Base-by-base conservation (phyloP, 2,797 vertebrate species). In the Gorsachius magnificus region DNA sequence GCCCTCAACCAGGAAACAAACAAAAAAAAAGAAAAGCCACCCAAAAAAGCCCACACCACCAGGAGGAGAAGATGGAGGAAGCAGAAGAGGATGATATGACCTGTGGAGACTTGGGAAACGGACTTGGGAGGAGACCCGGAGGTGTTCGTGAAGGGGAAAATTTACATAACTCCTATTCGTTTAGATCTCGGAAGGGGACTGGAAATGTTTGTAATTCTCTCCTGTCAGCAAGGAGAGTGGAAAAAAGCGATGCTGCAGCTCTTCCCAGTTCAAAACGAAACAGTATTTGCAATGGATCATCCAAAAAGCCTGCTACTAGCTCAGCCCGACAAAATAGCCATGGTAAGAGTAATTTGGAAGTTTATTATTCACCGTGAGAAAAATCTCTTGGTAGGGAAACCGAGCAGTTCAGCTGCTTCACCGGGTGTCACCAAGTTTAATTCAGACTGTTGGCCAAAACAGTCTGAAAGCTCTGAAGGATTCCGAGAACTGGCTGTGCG, bases 21-120 rank as follows among this genome's bases (percentile, higher is more conserved):
- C 12, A 13, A 10, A 17, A 8, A 7, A 2, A 46, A 17, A 8
- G 4, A 2, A 46, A 77, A 61, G 5, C 31, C 41, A 43, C 41
- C 16, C 5, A 5, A 78, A 46, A 46, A 45, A 17, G 14, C 43
- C 43, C 43, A 18, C 45, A 41, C 45, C 45, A 46, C 24, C 61
- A 0, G n/a, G 77, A 43, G 61, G 64, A 63, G 15, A 65, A 79
- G 88, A 96, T 97, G 90, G 95, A 95, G 79, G 95, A 95, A 61
- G 43, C 68, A 12, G 96, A 96, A 63, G 98, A 99, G 1, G 99
- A 99, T 95, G 99, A 99, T 94, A 98, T 99, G 99, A 91, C 95
- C 1, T 97, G 98, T 5, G 99, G 99, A 35, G 99, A 99, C 85
- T 96, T 99, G 69, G 99, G 99, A 10, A 98, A 99, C 1, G 99